Evolutionary conservation across 1,140 invertebrate genomes (phyloP).

Genomic region (Trichonephila inaurata): DNA sequence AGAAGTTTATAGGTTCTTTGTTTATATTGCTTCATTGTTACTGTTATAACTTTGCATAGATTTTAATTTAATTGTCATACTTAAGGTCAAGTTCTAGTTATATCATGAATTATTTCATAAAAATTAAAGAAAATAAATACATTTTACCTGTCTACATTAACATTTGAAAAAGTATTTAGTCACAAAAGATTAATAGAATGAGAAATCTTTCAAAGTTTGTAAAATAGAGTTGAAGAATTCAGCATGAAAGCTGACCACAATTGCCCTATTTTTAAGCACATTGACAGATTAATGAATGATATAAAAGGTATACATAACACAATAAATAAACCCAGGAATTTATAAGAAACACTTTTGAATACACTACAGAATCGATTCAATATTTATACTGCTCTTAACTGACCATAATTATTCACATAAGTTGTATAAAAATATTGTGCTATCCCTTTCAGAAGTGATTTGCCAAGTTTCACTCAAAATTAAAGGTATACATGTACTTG

Average conservation of each 20-base stretch:
- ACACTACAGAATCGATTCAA: not conserved
- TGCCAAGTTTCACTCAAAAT: not conserved
- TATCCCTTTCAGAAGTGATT: not conserved
- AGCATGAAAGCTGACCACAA: not conserved
- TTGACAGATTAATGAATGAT: not conserved
- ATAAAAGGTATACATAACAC: not conserved
- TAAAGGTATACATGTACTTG: not conserved
- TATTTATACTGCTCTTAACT: not conserved
- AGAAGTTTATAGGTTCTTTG: not conserved
- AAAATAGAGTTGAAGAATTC: not conserved
- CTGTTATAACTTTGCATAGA: not conserved
- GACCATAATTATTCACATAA: not conserved
- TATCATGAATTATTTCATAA: not conserved
- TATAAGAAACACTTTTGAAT: not conserved
- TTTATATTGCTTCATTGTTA: no score
- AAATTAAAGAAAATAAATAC: not conserved
- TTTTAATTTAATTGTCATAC: no score
- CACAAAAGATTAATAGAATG: not conserved
- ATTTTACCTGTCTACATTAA: not conserved
- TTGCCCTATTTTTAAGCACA: not conserved
- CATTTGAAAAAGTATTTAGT: not conserved
- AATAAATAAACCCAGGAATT: not conserved
- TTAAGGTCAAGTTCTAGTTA: not conserved
- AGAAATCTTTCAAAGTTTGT: no score
- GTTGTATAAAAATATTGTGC: conserved; percentile 17